Base-by-base conservation (phyloP, 92 coral and sea anemone species). In the Porites rus region DNA sequence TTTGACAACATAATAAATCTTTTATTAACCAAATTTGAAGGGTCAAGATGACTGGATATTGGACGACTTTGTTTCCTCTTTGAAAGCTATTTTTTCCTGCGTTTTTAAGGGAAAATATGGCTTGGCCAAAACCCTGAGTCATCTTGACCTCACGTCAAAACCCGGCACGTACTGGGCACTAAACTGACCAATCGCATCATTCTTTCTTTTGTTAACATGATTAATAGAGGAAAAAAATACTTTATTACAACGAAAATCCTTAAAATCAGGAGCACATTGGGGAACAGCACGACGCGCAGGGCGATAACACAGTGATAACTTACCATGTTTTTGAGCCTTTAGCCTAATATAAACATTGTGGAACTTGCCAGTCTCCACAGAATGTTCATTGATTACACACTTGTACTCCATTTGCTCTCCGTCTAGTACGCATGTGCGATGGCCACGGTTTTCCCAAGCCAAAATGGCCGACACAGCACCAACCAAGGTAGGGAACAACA, bases 271-370 rank as follows among this genome's bases (percentile, higher is more conserved):
- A 58, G 63, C 17, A 8, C 14, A 9, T 0, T 13, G 18, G 7
- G 18, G 5, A 6, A 63, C n/a, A 63, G 25, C 5, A 65, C 6
- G 6, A 3, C 20, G 21, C 46, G 46, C 46, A 0, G 46, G 46
- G 46, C 46, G 46, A 38, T 38, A 38, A 38, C 0, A 38, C 46
- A 67, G 0, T 4, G 21, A n/a, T 16, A 4, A 18, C 98, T 81
- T 65, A 97, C 99, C 99, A 24, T 95, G 98, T 74, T 97, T 97
- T 81, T 97, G 99, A 50, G 90, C 98, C 81, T 97, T 97, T 17
- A 97, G 88, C 46, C 99, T 83, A 8, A 97, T 95, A 77, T 97
- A 97, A 68, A 97, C 94, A 73, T 97, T 92, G 65, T 94, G 92
- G 77, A 91, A 91, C 6, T 83, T 87, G 19, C 99, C 99, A 4